Base-by-base conservation (phyloP, 2,797 vertebrate genomes). In the Odontamblyopus lacepedii region DNA sequence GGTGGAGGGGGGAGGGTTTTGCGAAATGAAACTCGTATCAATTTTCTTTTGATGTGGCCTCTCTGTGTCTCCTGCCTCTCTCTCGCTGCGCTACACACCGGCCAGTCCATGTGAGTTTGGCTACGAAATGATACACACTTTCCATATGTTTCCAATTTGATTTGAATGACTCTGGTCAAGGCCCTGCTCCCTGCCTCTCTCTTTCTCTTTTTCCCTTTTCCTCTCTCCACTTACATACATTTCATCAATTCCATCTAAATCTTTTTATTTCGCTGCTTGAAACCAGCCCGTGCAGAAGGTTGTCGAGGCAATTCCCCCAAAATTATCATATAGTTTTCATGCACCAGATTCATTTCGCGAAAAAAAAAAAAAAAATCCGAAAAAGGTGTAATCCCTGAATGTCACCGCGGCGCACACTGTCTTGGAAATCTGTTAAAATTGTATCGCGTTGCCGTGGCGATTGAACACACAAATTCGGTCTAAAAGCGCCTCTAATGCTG, bases 401-500 rank as follows among this genome's bases (percentile, higher is more conserved):
- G 86, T 89, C 89, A 87, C 77, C 65, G 85, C 87, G 72, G 80
- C 59, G 84, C 81, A 85, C 87, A 85, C 77, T 87, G 88, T 89
- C 87, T 89, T 80, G 75, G 2, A 86, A 92, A 90, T 89, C 89
- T 88, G 87, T 90, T 88, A 82, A 88, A 90, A 91, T 76, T 85
- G 19, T 86, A 89, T 89, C 87, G 84, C 84, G 87, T 85, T 85
- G 85, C 85, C 41, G 85, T 71, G 74, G 81, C 81, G 72, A 91
- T 83, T 87, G 87, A 91, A 87, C 84, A 84, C 87, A 81, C 93
- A 63, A 63, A 63, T 95, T 95, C 94, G 95, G 94, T 94, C 95
- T 93, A 92, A 96, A 95, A 90, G 95, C 95, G 63, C 69, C 84
- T 79, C 85, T 86, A 88, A 90, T 89, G 77, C 85, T 85, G 83